Base-by-base conservation (phyloP, 1,140 invertebrate species). In the Drosophila micromelanica region DNA sequence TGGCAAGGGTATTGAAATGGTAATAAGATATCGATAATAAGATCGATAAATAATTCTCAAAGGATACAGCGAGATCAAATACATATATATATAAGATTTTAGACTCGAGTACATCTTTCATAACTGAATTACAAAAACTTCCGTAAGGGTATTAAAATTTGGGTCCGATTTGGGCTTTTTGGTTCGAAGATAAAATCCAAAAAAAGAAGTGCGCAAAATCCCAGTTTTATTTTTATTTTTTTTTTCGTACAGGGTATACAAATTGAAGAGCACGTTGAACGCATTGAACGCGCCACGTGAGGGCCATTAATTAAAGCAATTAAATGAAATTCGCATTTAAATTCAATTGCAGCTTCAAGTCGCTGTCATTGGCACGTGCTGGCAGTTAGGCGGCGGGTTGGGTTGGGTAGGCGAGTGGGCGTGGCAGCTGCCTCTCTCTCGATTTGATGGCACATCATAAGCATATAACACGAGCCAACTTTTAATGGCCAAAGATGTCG, bases 251-350 rank as follows among this genome's bases (percentile, higher is more conserved):
- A 56, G 61, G 61, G 68, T 71, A 64, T 64, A 12, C 27, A 7
- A 51, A 6, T 9, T 23, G 20, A 6, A 27, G 27, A 27, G 27
- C 27, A 27, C 20, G 20, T 51, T 51, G 32, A 51, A 49, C 5
- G 12, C 30, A 52, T 12, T 40, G n/a, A 37, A 37, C 9, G 15
- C 12, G 60, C 32, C 62, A 67, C 57, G 70, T 68, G 63, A 68
- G 40, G 35, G 57, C 68, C 68, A 89, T 87, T 87, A 87, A 87
- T 89, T 82, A 87, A 89, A 78, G 79, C 75, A 76, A 87, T 87
- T 82, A 82, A 79, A 89, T 76, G 55, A 65, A 69, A 76, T 79
- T 82, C 54, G 59, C 63, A 87, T 82, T 87, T 65, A 78, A 86
- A 87, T 87, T 87, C 81, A 78, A 81, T 78, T 81, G 67, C 80